Conservation (phyloP, 2,113 vertebrate species). For the Octodon degus region DNA sequence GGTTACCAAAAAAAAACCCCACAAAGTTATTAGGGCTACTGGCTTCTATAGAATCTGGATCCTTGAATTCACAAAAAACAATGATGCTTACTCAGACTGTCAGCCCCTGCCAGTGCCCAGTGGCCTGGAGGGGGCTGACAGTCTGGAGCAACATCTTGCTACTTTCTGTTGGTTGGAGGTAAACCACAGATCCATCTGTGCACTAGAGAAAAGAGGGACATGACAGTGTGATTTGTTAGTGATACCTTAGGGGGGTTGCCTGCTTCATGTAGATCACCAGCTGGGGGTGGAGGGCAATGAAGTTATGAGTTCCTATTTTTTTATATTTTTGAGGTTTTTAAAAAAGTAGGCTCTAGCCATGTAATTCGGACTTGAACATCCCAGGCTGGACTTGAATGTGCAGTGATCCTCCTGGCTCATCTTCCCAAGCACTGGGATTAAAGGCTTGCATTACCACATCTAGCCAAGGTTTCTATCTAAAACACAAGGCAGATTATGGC, state of each 20-base stretch:
- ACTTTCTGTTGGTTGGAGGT: background rate
- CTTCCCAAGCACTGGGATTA: background rate
- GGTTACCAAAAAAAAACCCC: too few relatives aligned
- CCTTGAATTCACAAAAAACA: too few relatives aligned
- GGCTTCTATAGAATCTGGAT: too few relatives aligned
- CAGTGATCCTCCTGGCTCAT: background rate
- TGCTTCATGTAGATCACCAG: background rate
- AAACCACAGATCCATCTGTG: background rate
- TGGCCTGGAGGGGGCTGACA: too few relatives aligned
- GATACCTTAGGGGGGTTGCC: background rate
- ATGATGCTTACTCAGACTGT: too few relatives aligned
- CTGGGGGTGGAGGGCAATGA: background rate
- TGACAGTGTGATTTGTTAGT: background rate
- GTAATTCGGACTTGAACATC: background rate
- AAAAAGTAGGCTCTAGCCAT: background rate
- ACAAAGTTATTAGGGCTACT: too few relatives aligned
- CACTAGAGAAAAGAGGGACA: background rate
- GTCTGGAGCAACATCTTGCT: background rate
- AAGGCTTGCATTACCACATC: background rate
- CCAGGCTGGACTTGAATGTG: background rate
- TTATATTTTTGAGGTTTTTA: background rate
- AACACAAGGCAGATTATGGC: background rate
- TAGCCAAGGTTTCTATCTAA: background rate
- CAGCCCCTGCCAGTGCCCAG: too few relatives aligned
- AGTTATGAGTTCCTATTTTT: background rate